Evolutionary conservation across 2,113 vertebrate species (phyloP).

Genomic region (Rhabdornis inornatus): DNA sequence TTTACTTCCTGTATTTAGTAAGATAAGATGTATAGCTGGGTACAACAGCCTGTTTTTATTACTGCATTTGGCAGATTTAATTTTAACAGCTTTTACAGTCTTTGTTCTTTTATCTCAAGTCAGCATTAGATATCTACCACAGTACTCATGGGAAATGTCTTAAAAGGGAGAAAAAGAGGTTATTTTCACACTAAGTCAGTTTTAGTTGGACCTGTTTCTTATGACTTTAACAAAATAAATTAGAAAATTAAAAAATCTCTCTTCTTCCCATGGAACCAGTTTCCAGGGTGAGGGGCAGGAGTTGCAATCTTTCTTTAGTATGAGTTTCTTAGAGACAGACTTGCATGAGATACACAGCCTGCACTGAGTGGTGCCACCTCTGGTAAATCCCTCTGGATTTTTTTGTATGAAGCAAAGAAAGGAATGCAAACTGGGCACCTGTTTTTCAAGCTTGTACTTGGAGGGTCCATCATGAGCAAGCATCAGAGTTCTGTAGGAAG

Average conservation of each 20-base stretch:
- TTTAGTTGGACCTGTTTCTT: not conserved
- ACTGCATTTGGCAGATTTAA: not conserved
- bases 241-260: not conserved
- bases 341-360: not conserved
- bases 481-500: not conserved
- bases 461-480: not conserved
- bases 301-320: not conserved
- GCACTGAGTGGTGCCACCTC: not conserved
- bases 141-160: not conserved
- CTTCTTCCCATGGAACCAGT: not conserved
- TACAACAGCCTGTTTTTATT: slow-evolving; percentile 16
- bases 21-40: not conserved
- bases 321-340: not conserved
- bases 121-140: not conserved
- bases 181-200: not conserved
- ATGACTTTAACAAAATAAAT: not conserved
- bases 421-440: not conserved
- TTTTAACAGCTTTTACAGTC: slow-evolving; percentile 44
- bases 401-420: not conserved
- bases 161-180: not conserved
- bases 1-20: slow-evolving; percentile 1
- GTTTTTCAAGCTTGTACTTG: not conserved
- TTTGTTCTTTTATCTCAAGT: slow-evolving; percentile 29
- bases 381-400: not conserved
- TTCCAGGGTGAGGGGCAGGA: not conserved